Conservation (phyloP, 2,888 invertebrate species). For the Acanthosepion esculentum region DNA sequence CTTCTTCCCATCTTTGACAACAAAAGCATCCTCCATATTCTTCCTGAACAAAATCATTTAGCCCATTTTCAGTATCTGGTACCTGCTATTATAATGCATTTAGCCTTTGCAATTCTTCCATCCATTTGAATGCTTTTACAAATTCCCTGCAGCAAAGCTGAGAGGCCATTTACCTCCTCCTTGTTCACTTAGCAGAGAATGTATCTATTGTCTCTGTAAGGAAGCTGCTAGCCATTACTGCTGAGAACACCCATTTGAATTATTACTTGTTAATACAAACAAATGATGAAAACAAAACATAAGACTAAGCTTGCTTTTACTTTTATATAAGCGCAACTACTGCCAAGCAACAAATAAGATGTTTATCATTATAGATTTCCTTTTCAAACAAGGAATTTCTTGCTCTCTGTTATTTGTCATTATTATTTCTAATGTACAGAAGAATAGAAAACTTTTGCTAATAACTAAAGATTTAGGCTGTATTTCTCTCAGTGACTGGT, state of each 20-base stretch:
- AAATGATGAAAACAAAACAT: not conserved
- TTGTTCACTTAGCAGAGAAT: not conserved
- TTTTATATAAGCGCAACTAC: not conserved
- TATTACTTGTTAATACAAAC: not conserved
- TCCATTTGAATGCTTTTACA: not conserved
- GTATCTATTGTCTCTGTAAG: not conserved
- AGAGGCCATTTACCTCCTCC: constrained; percentile 4
- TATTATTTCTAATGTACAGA: too few species aligned
- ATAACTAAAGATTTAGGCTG: too few species aligned
- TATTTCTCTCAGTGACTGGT: too few species aligned
- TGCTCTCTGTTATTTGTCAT: not conserved
- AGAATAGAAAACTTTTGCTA: too few species aligned
- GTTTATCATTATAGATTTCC: not conserved
- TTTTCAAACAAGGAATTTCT: not conserved
- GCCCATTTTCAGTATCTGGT: not conserved
- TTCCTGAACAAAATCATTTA: not conserved
- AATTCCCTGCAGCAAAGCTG: not conserved
- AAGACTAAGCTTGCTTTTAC: not conserved
- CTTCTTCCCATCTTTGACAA: not conserved
- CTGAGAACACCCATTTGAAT: not conserved
- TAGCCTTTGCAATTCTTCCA: not conserved
- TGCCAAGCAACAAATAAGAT: not conserved
- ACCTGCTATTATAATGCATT: not conserved
- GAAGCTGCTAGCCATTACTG: constrained; percentile 33
- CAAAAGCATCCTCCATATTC: not conserved